These are phyloP conservation scores for Drosophila cognata DNA, from an alignment of 2,888 invertebrate genomes.

Conservation along the genomic window DNA sequence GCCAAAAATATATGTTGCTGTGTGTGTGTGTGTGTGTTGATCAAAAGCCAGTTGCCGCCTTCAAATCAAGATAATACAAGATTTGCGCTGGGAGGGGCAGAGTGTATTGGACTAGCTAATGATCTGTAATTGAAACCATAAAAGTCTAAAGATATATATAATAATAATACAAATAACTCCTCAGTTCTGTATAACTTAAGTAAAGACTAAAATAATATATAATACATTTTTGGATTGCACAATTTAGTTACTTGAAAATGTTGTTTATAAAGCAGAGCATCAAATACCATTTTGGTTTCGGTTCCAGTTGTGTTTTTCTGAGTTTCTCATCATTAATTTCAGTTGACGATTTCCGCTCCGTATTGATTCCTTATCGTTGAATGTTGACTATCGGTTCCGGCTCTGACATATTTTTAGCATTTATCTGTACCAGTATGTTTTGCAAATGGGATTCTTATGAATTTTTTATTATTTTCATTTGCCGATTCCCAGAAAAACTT, in stretches of 20 bases:
- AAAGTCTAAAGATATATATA: background rate
- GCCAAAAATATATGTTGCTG: constrained; percentile 15
- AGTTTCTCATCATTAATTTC: background rate
- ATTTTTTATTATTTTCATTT: background rate
- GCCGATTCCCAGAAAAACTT: background rate
- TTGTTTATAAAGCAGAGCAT: background rate
- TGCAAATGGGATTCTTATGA: background rate
- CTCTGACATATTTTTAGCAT: background rate
- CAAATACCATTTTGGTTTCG: background rate
- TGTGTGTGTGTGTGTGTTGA: constrained; percentile 23
- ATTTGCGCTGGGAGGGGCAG: background rate
- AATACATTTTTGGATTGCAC: background rate
- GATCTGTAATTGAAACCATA: constrained; percentile 9
- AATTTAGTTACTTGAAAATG: background rate
- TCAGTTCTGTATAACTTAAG: background rate
- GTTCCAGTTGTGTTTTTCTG: background rate
- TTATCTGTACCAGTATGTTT: background rate
- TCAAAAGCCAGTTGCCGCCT: constrained; percentile 50
- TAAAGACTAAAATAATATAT: background rate
- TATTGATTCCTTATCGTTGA: background rate
- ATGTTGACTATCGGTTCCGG: background rate
- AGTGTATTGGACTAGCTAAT: background rate
- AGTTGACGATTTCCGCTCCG: background rate
- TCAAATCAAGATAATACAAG: constrained; percentile 15
- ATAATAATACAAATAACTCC: background rate